Conservation (phyloP, 2,113 vertebrate species). For the Apodemus speciosus region DNA sequence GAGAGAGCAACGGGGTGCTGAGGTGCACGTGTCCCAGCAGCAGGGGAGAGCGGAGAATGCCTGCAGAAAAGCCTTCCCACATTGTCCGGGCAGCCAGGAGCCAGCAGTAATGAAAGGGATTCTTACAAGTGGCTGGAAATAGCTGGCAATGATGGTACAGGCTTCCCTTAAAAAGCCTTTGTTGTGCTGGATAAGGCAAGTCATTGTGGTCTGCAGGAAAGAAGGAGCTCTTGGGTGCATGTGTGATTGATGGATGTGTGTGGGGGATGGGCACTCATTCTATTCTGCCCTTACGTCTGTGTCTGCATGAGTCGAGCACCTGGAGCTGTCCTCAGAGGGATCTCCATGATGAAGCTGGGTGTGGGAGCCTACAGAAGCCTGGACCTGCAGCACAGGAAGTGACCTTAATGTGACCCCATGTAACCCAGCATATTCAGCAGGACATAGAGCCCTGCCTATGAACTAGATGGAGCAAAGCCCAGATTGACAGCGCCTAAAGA, state of each 20-base stretch:
- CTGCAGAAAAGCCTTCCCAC: not conserved
- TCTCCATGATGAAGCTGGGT: not conserved
- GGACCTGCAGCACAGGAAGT: rapidly evolving
- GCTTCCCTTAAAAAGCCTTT: slow-evolving; percentile 55
- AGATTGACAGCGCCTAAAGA: not conserved
- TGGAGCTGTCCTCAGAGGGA: not conserved
- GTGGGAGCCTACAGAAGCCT: not conserved
- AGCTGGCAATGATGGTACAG: not conserved
- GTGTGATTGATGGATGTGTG: not conserved
- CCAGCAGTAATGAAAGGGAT: slow-evolving; percentile 48
- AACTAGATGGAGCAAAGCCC: not conserved
- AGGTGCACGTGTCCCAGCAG: not conserved
- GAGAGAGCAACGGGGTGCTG: not conserved
- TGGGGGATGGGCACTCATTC: not conserved
- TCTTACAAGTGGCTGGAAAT: slow-evolving; percentile 63
- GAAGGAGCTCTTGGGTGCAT: not conserved
- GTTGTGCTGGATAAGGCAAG: slow-evolving; percentile 41
- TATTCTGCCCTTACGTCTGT: not conserved
- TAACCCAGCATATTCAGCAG: not conserved
- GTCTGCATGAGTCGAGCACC: not conserved
- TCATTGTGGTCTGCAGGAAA: slow-evolving; percentile 48
- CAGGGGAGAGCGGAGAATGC: not conserved
- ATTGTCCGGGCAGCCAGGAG: not conserved
- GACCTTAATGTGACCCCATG: not conserved
- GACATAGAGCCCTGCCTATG: not conserved